These are phyloP conservation scores for Syngnathoides biaculeatus DNA, from an alignment of 2,113 vertebrate species.

Conservation along the genomic window DNA sequence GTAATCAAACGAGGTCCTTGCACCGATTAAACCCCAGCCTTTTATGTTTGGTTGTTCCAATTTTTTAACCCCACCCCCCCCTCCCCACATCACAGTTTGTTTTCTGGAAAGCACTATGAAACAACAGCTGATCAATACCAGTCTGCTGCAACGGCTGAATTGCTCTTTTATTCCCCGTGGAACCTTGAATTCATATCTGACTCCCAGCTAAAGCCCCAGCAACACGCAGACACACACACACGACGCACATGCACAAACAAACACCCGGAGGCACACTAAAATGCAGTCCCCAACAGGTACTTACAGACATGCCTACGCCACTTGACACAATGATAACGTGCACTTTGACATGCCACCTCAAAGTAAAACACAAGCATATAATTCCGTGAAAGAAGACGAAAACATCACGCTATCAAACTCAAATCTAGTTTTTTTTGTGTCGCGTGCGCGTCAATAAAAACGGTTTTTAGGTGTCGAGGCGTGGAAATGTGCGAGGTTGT, in stretches of 20 bases:
- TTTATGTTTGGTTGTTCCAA: not conserved
- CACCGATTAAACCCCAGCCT: not conserved
- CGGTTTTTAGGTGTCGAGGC: no score
- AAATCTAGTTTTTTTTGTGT: no score
- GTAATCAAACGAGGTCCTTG: not conserved
- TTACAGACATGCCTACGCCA: not conserved
- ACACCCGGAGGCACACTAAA: not conserved
- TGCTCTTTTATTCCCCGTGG: not conserved
- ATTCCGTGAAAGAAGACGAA: not conserved
- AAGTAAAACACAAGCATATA: not conserved
- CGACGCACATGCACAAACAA: not conserved
- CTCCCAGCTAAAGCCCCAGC: not conserved
- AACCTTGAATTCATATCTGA: constrained; percentile 10
- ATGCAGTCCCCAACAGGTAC: not conserved
- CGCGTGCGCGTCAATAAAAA: no score
- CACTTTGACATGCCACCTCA: not conserved
- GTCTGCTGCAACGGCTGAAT: not conserved
- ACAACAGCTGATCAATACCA: constrained; percentile 2
- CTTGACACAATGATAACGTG: not conserved
- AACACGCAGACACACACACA: not conserved
- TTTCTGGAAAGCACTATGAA: not conserved
- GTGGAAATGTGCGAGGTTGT: no score
- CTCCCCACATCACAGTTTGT: not conserved
- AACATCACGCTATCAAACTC: not conserved
- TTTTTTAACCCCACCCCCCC: no score